Evolutionary conservation across 2,113 vertebrate genomes (phyloP), one percentile per base, ranked within the genome.

Genomic region (Istiophorus platypterus): DNA sequence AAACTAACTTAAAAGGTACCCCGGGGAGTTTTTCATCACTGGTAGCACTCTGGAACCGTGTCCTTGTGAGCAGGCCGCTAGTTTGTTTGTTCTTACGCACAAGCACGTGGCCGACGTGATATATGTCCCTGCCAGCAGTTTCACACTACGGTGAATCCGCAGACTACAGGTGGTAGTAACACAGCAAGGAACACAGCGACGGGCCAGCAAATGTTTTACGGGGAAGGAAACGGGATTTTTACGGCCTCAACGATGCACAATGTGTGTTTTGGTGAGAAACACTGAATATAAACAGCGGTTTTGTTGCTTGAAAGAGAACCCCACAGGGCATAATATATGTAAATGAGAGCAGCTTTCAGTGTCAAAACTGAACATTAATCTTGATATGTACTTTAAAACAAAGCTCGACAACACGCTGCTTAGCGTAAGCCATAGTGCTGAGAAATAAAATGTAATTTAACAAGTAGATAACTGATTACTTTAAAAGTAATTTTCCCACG

Each of bases 41-140:
- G 7, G 58, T 24, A 20, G 72, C 5, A 11, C 24, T 71, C 49
- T 45, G 37, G 47, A 68, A 24, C 7, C 17, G 31, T 24, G 4
- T 18, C 49, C 24, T 10, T 51, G 14, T 26, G 41, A 41, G 37
- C 14, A 22, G 15, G 13, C 47, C 27, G 27, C 31, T 3, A 0
- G 34, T 49, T 57, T 4, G 61, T 72, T 65, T 58, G 15, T 27
- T 57, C 59, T 57, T 49, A 15, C 7, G 34, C 31, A 26, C 52
- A 74, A 31, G 56, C n/a, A 72, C 37, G 65, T 76, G 72, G 64
- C 57, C 56, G 80, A 76, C 5, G 12, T 7, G 4, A 49, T 65
- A n/a, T 14, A 41, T 5, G 24, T n/a, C 27, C 61, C 68, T 65
- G 49, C 67, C 58, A 72, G 64, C 7, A 7, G 22, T 76, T 70